A percentile compares a stretch with the other conserved stretches of the same genome.
Evolutionary conservation across 1,140 invertebrate genomes (phyloP).

Genomic region (Atta colombica): DNA sequence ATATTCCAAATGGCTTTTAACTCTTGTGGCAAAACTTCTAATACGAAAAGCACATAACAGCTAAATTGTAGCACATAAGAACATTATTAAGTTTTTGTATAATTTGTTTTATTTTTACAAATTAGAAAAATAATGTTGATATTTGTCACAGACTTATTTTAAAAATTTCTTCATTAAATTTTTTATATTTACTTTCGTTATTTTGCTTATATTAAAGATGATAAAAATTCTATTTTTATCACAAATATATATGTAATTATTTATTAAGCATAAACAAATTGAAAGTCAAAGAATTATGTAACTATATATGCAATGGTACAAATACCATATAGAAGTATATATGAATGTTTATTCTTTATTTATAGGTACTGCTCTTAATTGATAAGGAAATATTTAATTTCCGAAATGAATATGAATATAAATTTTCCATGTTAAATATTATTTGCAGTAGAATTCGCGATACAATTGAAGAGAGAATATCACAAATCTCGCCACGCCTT

Average conservation of each 20-base stretch:
- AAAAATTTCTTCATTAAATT: not conserved
- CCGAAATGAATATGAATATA: conserved; percentile 18
- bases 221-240: conserved; percentile 45
- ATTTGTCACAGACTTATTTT: conserved; percentile 25
- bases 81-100: not conserved
- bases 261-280: conserved; percentile 43
- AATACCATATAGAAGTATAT: conserved; percentile 22
- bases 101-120: conserved; percentile 22
- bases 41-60: conserved; percentile 22
- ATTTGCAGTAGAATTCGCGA: conserved; percentile 52
- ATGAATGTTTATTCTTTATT: conserved; percentile 24
- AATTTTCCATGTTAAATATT: conserved; percentile 36
- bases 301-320: conserved; percentile 17
- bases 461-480: conserved; percentile 20
- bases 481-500: conserved; percentile 1
- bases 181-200: conserved; percentile 3
- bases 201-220: not conserved
- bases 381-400: conserved; percentile 37
- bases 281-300: conserved; percentile 35
- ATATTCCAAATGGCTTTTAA: conserved; percentile 44
- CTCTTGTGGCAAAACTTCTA: conserved; percentile 3
- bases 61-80: not conserved
- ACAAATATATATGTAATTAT: conserved; percentile 41
- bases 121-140: not conserved
- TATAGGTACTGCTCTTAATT: conserved; percentile 6